Evolutionary conservation across 2,797 vertebrate species (phyloP).

Genomic region (Triplophysa yarkandensis): DNA sequence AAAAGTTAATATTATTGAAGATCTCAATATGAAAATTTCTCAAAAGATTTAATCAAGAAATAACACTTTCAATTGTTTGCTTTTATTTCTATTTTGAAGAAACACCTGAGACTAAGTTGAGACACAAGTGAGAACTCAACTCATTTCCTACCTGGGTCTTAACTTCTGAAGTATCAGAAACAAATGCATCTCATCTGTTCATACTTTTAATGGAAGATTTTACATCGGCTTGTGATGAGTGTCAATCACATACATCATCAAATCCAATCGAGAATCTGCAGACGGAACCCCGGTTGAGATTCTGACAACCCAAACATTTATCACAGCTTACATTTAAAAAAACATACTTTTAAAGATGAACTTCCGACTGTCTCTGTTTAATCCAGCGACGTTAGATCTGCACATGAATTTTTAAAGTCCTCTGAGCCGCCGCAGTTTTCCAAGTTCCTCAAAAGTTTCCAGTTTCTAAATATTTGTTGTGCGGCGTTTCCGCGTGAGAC

Average conservation of each 20-base stretch:
- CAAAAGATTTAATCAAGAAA: too few relatives aligned
- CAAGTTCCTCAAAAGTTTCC: constrained; percentile 34
- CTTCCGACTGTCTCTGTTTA: not conserved
- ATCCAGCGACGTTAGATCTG: too few relatives aligned
- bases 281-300: too few relatives aligned
- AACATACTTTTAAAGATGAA: not conserved
- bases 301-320: not conserved
- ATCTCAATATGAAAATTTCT: too few relatives aligned
- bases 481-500: not conserved
- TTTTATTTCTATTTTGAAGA: too few relatives aligned
- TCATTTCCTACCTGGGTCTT: too few relatives aligned
- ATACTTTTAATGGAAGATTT: not conserved
- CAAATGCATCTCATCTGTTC: not conserved
- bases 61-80: too few relatives aligned
- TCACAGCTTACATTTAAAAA: not conserved
- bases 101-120: too few relatives aligned
- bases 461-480: constrained; percentile 31
- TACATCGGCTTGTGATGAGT: not conserved
- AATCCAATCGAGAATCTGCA: too few relatives aligned
- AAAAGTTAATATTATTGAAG: too few relatives aligned
- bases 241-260: not conserved
- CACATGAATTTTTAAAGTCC: constrained; percentile 19
- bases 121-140: too few relatives aligned
- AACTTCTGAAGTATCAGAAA: too few relatives aligned
- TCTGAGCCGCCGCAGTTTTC: not conserved